Percentiles rank a stretch among this genome's conserved stretches.
phyloP scores from a whole-genome alignment of 2,888 invertebrate species.

The Spodoptera picta region DNA sequence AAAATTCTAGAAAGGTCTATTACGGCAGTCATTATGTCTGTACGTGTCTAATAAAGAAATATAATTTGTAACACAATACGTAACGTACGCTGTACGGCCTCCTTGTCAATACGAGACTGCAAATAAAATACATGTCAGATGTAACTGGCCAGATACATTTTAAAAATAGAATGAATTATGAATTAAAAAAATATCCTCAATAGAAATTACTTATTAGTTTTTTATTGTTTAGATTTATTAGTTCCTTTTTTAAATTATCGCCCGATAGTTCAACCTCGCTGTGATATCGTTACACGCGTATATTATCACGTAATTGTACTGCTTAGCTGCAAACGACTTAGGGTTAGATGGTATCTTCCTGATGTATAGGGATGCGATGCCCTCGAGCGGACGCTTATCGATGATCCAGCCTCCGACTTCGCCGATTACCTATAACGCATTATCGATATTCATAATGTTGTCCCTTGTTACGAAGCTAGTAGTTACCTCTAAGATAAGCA shows the following conservation, averaged over 20 bases:
- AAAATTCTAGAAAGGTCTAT: constrained; percentile 57
- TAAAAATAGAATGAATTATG: constrained; percentile 6
- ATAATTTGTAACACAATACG: constrained; percentile 58
- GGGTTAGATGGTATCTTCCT: constrained; percentile 75
- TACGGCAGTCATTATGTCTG: constrained; percentile 60
- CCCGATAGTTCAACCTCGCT: constrained; percentile 4
- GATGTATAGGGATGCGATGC: constrained; percentile 76
- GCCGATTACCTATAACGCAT: constrained; percentile 66
- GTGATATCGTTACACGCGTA: constrained; percentile 37
- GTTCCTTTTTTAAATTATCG: not conserved
- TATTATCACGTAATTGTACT: constrained; percentile 69
- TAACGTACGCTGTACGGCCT: constrained; percentile 33
- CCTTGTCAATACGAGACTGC: constrained; percentile 39
- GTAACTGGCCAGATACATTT: too few relatives aligned
- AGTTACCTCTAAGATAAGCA: constrained; percentile 42
- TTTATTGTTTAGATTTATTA: too few relatives aligned
- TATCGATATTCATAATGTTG: constrained; percentile 73
- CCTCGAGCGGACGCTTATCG: constrained; percentile 71
- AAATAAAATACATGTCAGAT: constrained; percentile 24
- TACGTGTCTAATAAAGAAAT: constrained; percentile 72
- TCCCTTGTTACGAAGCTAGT: constrained; percentile 65
- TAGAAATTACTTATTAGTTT: too few relatives aligned
- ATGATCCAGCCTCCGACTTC: constrained; percentile 67
- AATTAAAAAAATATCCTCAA: not conserved
- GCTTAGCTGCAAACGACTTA: constrained; percentile 77